Evolutionary conservation across 2,888 invertebrate genomes (phyloP), one percentile per base, ranked within the genome.

Genomic region (Caenorhabditis parvicauda): DNA sequence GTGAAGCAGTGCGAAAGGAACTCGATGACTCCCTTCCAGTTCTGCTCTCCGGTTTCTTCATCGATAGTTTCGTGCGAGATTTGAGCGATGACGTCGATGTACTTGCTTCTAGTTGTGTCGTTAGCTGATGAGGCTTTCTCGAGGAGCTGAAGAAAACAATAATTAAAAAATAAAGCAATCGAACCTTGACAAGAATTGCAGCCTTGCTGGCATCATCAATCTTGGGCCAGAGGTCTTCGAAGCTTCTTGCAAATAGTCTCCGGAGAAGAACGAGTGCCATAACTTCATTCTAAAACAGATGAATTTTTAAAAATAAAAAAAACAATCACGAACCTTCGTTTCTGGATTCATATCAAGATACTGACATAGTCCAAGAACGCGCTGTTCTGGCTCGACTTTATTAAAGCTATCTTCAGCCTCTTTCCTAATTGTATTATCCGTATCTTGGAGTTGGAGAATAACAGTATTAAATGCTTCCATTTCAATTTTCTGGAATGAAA

Each of bases 261-360:
- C 98, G 88, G 71, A 98, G 85, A 64, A 98, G 86, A 32, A 98
- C 93, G 3, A 95, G 91, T n/a, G 93, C 90, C 86, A 95, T 89
- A 74, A 90, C 89, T n/a, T n/a, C n/a, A n/a, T n/a, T n/a, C n/a
- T n/a, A n/a, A n/a, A n/a, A n/a, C n/a, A n/a, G n/a, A n/a, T n/a
- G n/a, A n/a, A n/a, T n/a, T n/a, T n/a, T n/a, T n/a, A n/a, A n/a
- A n/a, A n/a, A 3, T 21, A 24, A 43, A 43, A 43, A 43, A 43
- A 43, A 43, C 21, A 21, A n/a, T 21, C 43, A 24, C 27, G 25
- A 24, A 24, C 43, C 3, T 4, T 28, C 25, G 27, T 12, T 19
- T 44, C 44, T 6, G 3, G 27, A n/a, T n/a, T n/a, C n/a, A n/a
- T n/a, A 7, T 24, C 21, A 22, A 43, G 43, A 43, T 21, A 24